phyloP scores from a whole-genome alignment of 2,113 vertebrate genomes.

The Piaya cayana region DNA sequence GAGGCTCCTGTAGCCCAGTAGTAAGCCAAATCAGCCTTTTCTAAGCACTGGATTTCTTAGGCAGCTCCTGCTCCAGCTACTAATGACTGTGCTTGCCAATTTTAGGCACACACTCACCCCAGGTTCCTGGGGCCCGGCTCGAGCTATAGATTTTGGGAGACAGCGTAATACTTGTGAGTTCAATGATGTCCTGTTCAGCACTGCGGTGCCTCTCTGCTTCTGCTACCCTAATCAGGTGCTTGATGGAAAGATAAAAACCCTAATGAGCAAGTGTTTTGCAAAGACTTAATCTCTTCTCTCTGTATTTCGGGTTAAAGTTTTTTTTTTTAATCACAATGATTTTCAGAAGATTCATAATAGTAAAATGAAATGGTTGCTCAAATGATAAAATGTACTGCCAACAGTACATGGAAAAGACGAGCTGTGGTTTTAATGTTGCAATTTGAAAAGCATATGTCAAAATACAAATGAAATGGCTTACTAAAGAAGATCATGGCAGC shows the following conservation, averaged over 20 bases:
- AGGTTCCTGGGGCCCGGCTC: background rate
- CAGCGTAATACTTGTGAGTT: background rate
- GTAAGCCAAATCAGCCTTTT: background rate
- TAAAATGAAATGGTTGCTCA: background rate
- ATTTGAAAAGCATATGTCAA: constrained; percentile 38
- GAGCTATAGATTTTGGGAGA: background rate
- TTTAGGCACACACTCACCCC: background rate
- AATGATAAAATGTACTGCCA: background rate
- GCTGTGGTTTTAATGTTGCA: constrained; percentile 16
- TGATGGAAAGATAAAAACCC: background rate
- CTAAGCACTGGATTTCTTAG: background rate
- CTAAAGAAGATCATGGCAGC: background rate
- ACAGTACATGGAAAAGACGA: background rate
- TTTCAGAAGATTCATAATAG: constrained; percentile 5
- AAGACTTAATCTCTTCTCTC: background rate
- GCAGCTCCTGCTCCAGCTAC: background rate
- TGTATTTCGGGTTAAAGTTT: background rate
- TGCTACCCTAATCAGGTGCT: background rate
- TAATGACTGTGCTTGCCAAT: background rate
- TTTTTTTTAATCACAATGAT: background rate
- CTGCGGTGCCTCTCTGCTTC: background rate
- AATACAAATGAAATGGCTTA: constrained; percentile 10
- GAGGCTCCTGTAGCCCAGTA: background rate
- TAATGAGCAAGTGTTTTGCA: background rate
- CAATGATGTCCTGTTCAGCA: background rate